Conservation (phyloP, 2,888 invertebrate species). For the Galerucella nymphaeae region DNA sequence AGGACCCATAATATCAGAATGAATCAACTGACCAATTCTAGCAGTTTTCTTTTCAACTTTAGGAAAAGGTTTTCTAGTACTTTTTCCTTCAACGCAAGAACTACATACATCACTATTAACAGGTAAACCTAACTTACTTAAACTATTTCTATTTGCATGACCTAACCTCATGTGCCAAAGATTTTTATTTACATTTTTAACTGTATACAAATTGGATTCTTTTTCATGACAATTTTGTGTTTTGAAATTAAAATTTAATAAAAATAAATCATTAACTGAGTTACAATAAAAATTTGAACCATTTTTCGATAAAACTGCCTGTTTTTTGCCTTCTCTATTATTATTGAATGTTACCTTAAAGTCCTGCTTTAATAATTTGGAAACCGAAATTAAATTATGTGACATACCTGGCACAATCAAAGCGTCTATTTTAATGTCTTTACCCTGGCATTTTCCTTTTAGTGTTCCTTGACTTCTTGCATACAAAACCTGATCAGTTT, state of each 20-base stretch:
- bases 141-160: slow-evolving; percentile 26
- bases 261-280: too few species aligned
- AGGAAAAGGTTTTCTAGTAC: slow-evolving; percentile 44
- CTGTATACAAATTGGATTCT: too few species aligned
- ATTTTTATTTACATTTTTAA: not conserved
- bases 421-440: slow-evolving; percentile 6
- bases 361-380: not conserved
- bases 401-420: not conserved
- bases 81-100: slow-evolving; percentile 18
- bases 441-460: slow-evolving; percentile 35
- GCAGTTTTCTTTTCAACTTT: too few species aligned
- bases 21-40: slow-evolving; percentile 44
- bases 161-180: not conserved
- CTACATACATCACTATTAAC: slow-evolving; percentile 25
- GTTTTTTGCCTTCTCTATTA: not conserved
- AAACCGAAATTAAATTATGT: not conserved
- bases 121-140: slow-evolving; percentile 26
- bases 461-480: slow-evolving; percentile 41
- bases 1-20: slow-evolving; percentile 44
- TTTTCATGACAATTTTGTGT: not conserved
- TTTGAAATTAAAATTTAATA: too few species aligned
- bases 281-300: too few species aligned
- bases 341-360: not conserved
- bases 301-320: too few species aligned
- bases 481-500: slow-evolving; percentile 35